These are phyloP conservation scores for Heterodera schachtii DNA, from an alignment of 1,140 invertebrate genomes.

Conservation along the genomic window DNA sequence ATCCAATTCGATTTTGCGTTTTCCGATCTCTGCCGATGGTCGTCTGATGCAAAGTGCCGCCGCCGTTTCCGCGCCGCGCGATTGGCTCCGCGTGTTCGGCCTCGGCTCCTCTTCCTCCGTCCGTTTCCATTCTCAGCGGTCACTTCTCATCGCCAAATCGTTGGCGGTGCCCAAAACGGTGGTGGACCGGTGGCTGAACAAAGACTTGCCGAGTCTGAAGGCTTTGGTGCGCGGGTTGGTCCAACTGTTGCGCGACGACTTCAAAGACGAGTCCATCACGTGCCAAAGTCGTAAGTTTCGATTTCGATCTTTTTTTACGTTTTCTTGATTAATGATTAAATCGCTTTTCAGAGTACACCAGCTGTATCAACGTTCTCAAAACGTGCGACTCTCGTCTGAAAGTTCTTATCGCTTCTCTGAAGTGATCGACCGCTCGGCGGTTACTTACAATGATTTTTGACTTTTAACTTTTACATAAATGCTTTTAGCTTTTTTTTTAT, in stretches of 20 bases:
- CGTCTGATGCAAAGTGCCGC: background rate
- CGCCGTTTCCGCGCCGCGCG: too few relatives aligned
- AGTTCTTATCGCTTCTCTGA: background rate
- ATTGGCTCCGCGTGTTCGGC: background rate
- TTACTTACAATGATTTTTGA: too few relatives aligned
- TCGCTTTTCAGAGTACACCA: background rate
- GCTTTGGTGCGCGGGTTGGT: background rate
- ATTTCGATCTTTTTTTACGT: too few relatives aligned
- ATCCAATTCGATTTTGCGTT: background rate
- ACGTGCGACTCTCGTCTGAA: background rate
- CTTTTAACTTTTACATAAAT: too few relatives aligned
- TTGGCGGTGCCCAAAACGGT: background rate
- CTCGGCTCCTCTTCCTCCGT: background rate
- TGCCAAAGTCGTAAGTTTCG: background rate
- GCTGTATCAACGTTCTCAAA: background rate
- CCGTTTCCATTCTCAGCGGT: background rate
- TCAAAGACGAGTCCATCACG: background rate
- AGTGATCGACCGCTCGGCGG: background rate
- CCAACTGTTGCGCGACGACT: background rate
- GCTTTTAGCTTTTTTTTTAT: too few relatives aligned
- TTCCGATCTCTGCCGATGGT: background rate
- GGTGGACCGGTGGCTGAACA: background rate
- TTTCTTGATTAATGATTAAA: too few relatives aligned
- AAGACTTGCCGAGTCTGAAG: background rate
- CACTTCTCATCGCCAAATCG: background rate